Evolutionary conservation across 2,888 invertebrate genomes (phyloP).

Genomic region (Nomada ferruginata): DNA sequence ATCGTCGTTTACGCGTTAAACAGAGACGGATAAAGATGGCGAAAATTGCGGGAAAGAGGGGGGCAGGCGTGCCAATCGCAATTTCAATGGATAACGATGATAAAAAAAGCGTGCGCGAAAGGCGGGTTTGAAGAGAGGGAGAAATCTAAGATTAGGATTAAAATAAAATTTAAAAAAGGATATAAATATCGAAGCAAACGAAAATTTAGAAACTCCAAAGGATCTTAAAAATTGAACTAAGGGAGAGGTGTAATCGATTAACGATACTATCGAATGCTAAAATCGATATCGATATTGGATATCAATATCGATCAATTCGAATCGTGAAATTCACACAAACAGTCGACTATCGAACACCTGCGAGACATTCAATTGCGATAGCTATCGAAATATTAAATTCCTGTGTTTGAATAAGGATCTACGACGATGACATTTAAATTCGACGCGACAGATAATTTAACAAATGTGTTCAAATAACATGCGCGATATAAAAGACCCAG

Average conservation of each 20-base stretch:
- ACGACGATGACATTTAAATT: slow-evolving; percentile 26
- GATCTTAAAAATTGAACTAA: not conserved
- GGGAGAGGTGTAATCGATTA: not conserved
- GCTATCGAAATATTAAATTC: slow-evolving; percentile 57
- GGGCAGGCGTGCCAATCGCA: not conserved
- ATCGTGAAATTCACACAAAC: slow-evolving; percentile 74
- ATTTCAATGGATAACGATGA: too few species aligned
- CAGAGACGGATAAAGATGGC: not conserved
- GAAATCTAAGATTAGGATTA: not conserved
- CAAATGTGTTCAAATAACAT: slow-evolving; percentile 15
- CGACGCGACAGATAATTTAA: slow-evolving; percentile 47
- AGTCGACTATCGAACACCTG: slow-evolving; percentile 16
- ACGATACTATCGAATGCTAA: slow-evolving; percentile 7
- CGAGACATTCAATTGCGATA: slow-evolving; percentile 8
- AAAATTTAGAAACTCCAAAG: too few species aligned
- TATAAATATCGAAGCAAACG: not conserved
- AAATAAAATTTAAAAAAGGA: not conserved
- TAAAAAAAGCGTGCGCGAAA: not conserved
- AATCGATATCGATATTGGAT: slow-evolving; percentile 36
- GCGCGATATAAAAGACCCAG: slow-evolving; percentile 44
- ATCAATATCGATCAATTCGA: slow-evolving; percentile 59
- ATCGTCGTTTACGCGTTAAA: slow-evolving; percentile 27
- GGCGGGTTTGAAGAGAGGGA: not conserved
- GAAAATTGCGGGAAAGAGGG: slow-evolving; percentile 6
- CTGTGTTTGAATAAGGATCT: slow-evolving; percentile 71